Conservation (phyloP, 2,113 vertebrate genomes). For the Cathartes aura region DNA sequence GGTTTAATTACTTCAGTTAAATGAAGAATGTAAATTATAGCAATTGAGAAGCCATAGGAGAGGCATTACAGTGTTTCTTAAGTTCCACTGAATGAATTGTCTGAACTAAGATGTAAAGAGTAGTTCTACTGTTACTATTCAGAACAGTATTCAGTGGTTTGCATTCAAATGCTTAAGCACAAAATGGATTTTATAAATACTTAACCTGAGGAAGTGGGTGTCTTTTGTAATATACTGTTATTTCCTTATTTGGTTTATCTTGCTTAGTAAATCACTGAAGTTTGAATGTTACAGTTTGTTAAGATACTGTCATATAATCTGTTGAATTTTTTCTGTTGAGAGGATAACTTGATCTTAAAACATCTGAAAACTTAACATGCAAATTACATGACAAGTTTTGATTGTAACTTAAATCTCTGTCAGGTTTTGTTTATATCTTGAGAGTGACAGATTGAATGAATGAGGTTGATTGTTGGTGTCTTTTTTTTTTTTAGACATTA, state of each 20-base stretch:
- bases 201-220: not conserved
- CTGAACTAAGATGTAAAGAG: not conserved
- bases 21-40: not conserved
- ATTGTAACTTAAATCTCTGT: not conserved
- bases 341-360: not conserved
- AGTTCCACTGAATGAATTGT: not conserved
- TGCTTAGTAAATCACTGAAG: not conserved
- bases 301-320: not conserved
- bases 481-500: slow-evolving; percentile 80
- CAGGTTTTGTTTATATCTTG: not conserved
- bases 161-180: not conserved
- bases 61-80: not conserved
- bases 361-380: not conserved
- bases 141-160: not conserved
- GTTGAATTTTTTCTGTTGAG: not conserved
- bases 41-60: not conserved
- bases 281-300: not conserved
- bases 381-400: not conserved
- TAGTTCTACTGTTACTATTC: not conserved
- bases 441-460: not conserved
- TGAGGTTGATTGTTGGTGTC: not conserved
- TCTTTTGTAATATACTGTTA: not conserved
- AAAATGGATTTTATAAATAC: not conserved
- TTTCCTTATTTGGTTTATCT: not conserved
- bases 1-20: not conserved